phyloP scores from a whole-genome alignment of 23 tunicate genomes.

The Trididemnum clinides region DNA sequence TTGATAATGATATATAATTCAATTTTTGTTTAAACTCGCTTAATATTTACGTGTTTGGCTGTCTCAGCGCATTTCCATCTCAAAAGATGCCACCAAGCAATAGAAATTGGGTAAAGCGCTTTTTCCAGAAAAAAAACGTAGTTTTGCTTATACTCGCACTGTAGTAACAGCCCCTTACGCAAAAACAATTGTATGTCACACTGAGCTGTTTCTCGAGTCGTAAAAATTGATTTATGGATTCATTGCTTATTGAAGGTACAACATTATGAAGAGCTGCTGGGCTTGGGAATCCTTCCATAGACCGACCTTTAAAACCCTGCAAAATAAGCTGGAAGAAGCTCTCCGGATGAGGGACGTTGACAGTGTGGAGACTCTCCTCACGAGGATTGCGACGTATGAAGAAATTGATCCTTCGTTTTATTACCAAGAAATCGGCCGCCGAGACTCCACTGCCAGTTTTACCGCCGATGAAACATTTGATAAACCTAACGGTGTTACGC shows the following conservation, averaged over 20 bases:
- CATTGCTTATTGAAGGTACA: conserved; percentile 37
- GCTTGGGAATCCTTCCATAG: conserved; percentile 64
- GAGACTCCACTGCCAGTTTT: conserved; percentile 6
- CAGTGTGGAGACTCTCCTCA: neutral
- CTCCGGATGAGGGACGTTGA: neutral
- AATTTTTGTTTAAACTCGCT: no score
- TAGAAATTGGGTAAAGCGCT: no score
- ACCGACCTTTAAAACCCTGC: conserved; percentile 65
- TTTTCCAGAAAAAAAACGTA: no score
- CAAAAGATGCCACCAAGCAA: no score
- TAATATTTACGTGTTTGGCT: no score
- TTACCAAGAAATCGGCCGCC: conserved; percentile 48
- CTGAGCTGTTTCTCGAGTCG: neutral
- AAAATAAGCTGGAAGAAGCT: conserved; percentile 1
- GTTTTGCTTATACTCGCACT: no score
- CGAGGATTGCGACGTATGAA: conserved; percentile 4
- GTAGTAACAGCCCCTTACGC: no score
- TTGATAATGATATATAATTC: no score
- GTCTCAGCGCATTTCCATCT: no score
- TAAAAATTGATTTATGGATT: neutral
- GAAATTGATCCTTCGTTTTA: conserved; percentile 15
- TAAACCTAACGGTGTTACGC: no score
- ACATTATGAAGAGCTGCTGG: conserved; percentile 83
- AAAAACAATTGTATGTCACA: no score
- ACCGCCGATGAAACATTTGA: neutral